phyloP scores from a whole-genome alignment of 2,888 invertebrate species.

The Lasioglossum pauxillum region DNA sequence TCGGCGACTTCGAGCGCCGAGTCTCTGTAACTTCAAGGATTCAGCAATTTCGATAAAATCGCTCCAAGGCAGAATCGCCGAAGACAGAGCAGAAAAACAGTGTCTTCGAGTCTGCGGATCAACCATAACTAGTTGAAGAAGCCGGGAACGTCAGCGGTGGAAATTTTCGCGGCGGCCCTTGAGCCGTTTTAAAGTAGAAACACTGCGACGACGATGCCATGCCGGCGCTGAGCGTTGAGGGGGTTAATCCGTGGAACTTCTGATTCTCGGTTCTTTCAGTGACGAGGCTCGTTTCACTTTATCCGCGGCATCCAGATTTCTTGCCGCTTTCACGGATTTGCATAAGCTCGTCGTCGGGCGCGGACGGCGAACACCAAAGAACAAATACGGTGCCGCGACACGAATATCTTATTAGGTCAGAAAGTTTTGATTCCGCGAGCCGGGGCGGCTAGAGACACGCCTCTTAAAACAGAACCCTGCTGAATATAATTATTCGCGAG shows the following conservation, averaged over 20 bases:
- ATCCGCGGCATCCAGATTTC: conserved; percentile 1
- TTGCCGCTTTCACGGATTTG: conserved; percentile 58
- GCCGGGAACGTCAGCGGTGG: not conserved
- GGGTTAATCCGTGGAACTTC: conserved; percentile 24
- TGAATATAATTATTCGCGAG: conserved; percentile 71
- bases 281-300: conserved; percentile 7
- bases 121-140: not conserved
- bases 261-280: conserved; percentile 13
- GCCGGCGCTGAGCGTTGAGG: not conserved
- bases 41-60: not conserved
- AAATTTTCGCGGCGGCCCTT: not conserved
- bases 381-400: conserved; percentile 65
- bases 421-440: conserved; percentile 70
- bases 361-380: conserved; percentile 38
- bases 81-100: not conserved
- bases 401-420: conserved; percentile 71
- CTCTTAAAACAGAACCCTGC: conserved; percentile 66
- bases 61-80: not conserved
- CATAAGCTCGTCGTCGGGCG: conserved; percentile 48
- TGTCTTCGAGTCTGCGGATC: not conserved
- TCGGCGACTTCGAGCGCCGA: too few species aligned
- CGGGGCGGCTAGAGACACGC: conserved; percentile 36
- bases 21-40: not conserved
- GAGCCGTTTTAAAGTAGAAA: not conserved
- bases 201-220: not conserved